phyloP scores from a whole-genome alignment of 1,140 invertebrate species.

The Eriocheir sinensis region DNA sequence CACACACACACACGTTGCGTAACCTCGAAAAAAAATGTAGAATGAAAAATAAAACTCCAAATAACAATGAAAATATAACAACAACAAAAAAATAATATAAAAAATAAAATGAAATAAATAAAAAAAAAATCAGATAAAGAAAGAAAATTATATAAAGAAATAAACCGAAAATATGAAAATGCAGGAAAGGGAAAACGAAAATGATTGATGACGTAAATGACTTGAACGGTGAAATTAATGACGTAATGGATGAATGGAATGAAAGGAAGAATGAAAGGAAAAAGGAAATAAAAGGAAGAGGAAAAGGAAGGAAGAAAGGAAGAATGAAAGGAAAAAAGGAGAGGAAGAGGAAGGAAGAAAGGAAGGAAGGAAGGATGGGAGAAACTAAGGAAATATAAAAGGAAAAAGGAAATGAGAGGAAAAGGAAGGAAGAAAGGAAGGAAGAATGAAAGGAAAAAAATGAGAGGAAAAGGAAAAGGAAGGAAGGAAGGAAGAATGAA shows the following conservation, averaged over 20 bases:
- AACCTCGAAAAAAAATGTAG: background rate
- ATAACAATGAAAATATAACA: background rate
- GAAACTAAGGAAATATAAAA: background rate
- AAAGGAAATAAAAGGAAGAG: no score
- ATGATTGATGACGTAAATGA: background rate
- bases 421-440: background rate
- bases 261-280: no score
- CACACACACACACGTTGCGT: slow-evolving; percentile 57
- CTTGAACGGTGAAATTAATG: no score
- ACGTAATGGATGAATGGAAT: no score
- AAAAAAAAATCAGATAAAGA: background rate
- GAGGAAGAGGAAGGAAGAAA: no score
- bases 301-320: background rate
- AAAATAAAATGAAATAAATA: background rate
- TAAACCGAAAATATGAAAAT: background rate
- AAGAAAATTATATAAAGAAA: background rate
- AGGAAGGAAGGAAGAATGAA: no score
- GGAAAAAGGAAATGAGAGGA: background rate
- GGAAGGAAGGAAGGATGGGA: no score
- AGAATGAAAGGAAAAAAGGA: background rate
- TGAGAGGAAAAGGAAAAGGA: no score
- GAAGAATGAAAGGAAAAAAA: background rate
- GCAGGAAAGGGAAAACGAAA: background rate
- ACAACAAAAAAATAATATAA: background rate
- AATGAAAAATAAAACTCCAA: background rate